Evolutionary conservation across 2,888 invertebrate genomes (phyloP).

Genomic region (Drosophila nr. fundita): DNA sequence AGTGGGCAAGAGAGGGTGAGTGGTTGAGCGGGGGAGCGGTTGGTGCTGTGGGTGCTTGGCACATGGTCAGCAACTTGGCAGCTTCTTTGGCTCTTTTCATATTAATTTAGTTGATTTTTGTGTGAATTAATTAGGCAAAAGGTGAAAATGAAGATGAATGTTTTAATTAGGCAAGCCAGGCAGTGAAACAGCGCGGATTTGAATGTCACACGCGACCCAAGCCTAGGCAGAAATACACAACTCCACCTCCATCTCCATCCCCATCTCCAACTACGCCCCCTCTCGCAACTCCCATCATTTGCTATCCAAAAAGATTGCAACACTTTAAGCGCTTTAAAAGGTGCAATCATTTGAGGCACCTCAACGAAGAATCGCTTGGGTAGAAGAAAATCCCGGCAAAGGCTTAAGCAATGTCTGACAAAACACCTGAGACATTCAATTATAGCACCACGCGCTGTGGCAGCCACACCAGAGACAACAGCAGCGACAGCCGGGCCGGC

Average conservation of each 20-base stretch:
- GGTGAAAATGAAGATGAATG: slow-evolving; percentile 85
- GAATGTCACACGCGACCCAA: slow-evolving; percentile 58
- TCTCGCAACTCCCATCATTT: neutral
- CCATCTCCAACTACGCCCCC: neutral
- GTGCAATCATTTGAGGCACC: slow-evolving; percentile 38
- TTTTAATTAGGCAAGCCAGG: slow-evolving; percentile 81
- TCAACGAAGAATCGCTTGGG: neutral
- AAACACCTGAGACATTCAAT: slow-evolving; percentile 85
- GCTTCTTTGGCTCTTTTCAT: slow-evolving; percentile 80
- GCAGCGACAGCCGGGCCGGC: slow-evolving; percentile 26
- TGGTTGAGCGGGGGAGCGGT: neutral
- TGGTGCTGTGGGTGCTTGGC: slow-evolving; percentile 10
- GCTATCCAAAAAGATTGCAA: slow-evolving; percentile 21
- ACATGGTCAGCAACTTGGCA: slow-evolving; percentile 70
- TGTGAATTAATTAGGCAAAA: slow-evolving; percentile 84
- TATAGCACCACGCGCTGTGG: slow-evolving; percentile 63
- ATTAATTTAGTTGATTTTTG: slow-evolving; percentile 83
- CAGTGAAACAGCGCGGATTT: slow-evolving; percentile 58
- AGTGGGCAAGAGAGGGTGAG: slow-evolving; percentile 1
- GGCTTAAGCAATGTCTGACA: slow-evolving; percentile 84
- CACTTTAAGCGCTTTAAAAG: slow-evolving; percentile 69
- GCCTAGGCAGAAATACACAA: neutral
- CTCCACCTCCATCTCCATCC: neutral
- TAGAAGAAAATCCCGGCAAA: slow-evolving; percentile 79
- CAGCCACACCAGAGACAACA: slow-evolving; percentile 14